Conservation (phyloP, 2,113 vertebrate genomes). For the Otocyon megalotis region DNA sequence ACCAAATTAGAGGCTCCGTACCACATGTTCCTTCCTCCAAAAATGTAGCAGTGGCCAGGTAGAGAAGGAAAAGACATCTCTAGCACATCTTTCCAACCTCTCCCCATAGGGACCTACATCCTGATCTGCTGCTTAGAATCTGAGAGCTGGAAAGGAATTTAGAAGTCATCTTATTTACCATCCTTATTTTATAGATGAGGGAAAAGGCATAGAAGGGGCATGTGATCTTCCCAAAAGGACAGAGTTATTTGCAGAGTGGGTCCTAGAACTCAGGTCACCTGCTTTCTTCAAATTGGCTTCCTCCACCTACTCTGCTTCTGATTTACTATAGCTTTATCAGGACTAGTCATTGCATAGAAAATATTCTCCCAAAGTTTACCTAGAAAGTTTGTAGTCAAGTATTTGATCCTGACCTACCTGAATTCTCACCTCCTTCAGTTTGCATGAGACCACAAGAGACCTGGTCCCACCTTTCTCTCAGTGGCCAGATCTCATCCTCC, state of each 20-base stretch:
- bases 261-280: background rate
- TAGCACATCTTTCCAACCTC: background rate
- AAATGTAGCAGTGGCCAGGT: background rate
- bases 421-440: background rate
- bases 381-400: background rate
- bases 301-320: background rate
- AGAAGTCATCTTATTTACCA: background rate
- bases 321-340: background rate
- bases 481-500: background rate
- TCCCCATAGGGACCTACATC: background rate
- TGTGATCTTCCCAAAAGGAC: background rate
- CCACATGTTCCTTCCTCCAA: background rate
- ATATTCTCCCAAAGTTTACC: background rate
- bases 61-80: background rate
- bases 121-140: background rate
- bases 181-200: background rate
- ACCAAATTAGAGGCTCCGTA: background rate
- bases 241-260: background rate
- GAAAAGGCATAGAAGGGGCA: background rate
- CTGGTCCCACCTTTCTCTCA: background rate
- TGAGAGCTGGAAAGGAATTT: slow-evolving; percentile 1
- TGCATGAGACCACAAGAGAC: background rate
- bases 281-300: background rate
- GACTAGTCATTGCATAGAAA: background rate
- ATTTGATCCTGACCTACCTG: background rate